Base-by-base conservation (phyloP, 35 echinoderm and acorn worm species). In the Eucidaris tribuloides region DNA sequence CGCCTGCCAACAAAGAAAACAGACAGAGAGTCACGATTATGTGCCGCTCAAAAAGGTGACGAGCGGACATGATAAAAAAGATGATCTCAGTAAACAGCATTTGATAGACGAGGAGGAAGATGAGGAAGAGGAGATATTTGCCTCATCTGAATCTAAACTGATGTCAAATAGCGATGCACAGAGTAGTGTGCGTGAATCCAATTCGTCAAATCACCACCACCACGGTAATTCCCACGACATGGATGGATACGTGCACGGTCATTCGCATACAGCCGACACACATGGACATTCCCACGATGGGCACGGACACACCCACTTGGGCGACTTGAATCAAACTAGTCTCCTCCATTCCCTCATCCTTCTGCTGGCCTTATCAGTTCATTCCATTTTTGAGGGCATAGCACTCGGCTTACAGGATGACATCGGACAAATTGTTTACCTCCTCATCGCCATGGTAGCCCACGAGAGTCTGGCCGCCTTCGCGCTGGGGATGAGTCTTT, bases 341-440 rank as follows among this genome's bases (percentile, higher is more conserved):
- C 24, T 86, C 23, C 78, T 89, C 5, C 78, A 91, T 35, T 90
- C 96, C 44, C 50, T 93, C 31, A 87, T 99, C 23, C 83, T 99
- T 14, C 64, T 99, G 2, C 54, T 99, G 30, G 96, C 96, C 14
- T 71, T 99, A 15, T 99, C 96, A 1, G 81, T 89, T 36, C 96
- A 99, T 61, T 93, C 96, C 34, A 42, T 99, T 49, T 92, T 99
- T 58, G 96, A 99, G 56, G 96, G 96, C 2, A 99, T 99, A 91
- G 96, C 96, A 19, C 79, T 99, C 1, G 96, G 96, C 22, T 62
- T 99, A 19, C 91, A 99, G 35, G 84, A 93, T 34, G 40, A 93
- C 14, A 48, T 89, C 55, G 83, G 83, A 25, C 84, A 70, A 28
- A 87, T 72, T 34, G 18, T 79, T 23, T 93, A 99, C 50, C 82